These are phyloP conservation scores for Amblyopsis hoosieri DNA, from an alignment of 2,797 vertebrate species.

Conservation along the genomic window DNA sequence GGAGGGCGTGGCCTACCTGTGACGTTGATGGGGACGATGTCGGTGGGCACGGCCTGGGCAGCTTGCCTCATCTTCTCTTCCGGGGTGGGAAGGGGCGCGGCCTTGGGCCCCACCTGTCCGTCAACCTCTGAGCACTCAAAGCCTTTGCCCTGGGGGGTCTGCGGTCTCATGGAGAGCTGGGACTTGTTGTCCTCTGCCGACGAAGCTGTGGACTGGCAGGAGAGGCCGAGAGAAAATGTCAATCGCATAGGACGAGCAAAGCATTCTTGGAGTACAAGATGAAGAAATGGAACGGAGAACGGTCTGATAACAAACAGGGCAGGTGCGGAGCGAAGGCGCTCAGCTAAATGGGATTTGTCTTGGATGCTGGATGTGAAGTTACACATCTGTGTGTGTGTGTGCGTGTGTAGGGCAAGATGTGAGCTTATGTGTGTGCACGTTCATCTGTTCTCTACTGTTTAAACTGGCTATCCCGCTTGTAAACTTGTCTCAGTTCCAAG, in stretches of 20 bases:
- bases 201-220: constrained; percentile 73
- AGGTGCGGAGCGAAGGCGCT: too few relatives aligned
- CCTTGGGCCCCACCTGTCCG: constrained; percentile 75
- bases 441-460: background rate
- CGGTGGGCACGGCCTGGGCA: constrained; percentile 89
- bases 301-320: too few relatives aligned
- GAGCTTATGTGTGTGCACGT: background rate
- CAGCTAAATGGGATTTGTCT: background rate
- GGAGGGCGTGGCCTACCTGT: constrained; percentile 81
- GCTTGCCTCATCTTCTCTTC: constrained; percentile 96
- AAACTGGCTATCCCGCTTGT: background rate
- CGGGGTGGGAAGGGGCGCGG: constrained; percentile 70
- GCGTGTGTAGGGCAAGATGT: background rate
- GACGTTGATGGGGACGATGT: constrained; percentile 91
- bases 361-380: background rate
- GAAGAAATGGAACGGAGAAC: background rate
- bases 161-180: constrained; percentile 81
- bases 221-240: constrained; percentile 56
- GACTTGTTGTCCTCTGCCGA: constrained; percentile 76
- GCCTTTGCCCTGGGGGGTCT: constrained; percentile 71
- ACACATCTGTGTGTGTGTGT: background rate
- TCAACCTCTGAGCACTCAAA: constrained; percentile 54
- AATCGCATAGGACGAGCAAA: constrained; percentile 31
- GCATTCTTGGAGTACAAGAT: background rate
- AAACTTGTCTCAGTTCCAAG: background rate